Evolutionary conservation across 2,888 invertebrate genomes (phyloP).

Genomic region (Eudasyphora cyanicolor): DNA sequence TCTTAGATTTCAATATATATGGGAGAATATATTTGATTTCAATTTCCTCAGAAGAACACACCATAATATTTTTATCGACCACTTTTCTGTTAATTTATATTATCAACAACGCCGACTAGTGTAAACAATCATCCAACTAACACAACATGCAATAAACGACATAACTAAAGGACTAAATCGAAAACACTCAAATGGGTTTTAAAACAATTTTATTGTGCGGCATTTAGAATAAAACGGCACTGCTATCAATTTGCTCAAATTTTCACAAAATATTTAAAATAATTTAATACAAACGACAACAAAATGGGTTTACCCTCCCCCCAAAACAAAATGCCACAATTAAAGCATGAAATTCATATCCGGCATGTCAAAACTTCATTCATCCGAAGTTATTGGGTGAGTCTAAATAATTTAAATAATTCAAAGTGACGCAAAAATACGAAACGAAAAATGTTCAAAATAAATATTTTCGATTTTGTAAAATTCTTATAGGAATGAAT

Average conservation of each 20-base stretch:
- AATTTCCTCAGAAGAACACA: no score
- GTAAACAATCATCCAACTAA: no score
- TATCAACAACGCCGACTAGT: no score
- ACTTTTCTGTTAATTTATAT: no score
- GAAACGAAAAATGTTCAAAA: constrained; percentile 8
- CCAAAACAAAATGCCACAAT: neutral
- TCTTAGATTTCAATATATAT: no score
- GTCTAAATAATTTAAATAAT: constrained; percentile 50
- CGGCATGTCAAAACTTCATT: no score
- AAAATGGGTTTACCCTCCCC: neutral
- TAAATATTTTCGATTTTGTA: neutral
- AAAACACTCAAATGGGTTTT: neutral
- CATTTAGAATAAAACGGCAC: neutral
- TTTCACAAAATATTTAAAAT: neutral
- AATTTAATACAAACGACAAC: neutral
- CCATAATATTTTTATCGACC: no score
- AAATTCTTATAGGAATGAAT: no score
- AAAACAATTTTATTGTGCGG: neutral
- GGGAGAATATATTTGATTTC: no score
- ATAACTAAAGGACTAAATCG: neutral
- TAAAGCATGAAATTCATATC: no score
- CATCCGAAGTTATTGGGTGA: constrained; percentile 5
- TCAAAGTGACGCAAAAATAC: constrained; percentile 13
- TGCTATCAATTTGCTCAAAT: neutral
- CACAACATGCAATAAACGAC: no score